phyloP scores from a whole-genome alignment of 2,888 invertebrate genomes.

The Drosophila picticornis region DNA sequence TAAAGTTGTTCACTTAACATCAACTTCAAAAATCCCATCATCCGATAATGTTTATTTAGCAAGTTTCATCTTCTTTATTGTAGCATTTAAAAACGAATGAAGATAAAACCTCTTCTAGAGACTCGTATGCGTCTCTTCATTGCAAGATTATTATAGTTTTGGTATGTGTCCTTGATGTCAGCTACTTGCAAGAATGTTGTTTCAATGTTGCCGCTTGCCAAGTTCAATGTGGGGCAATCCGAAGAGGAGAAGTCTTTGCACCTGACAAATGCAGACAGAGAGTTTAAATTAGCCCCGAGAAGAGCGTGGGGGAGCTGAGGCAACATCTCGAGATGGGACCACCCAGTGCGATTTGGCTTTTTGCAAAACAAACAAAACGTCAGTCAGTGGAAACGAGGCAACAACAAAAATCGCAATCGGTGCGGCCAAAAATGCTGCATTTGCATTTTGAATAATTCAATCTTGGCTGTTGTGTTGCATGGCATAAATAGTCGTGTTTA shows the following conservation, averaged over 20 bases:
- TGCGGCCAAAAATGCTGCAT: slow-evolving; percentile 55
- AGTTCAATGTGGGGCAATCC: slow-evolving; percentile 38
- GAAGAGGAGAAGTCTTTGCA: slow-evolving; percentile 19
- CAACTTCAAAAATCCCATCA: neutral
- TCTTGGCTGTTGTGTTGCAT: slow-evolving; percentile 29
- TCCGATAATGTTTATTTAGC: no score
- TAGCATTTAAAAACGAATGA: neutral
- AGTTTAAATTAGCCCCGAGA: slow-evolving; percentile 19
- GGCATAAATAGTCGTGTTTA: slow-evolving; percentile 77
- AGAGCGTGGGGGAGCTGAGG: slow-evolving; percentile 3
- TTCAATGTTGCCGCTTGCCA: slow-evolving; percentile 25
- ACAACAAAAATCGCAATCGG: slow-evolving; percentile 20
- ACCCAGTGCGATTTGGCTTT: slow-evolving; percentile 74
- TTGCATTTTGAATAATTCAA: slow-evolving; percentile 70
- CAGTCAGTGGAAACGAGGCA: slow-evolving; percentile 67
- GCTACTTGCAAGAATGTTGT: neutral
- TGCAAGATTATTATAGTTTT: neutral
- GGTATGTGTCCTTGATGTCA: slow-evolving; percentile 39
- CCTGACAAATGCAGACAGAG: slow-evolving; percentile 42
- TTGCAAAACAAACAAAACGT: slow-evolving; percentile 81
- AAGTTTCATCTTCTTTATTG: no score
- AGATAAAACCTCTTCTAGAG: neutral
- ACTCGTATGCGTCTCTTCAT: neutral
- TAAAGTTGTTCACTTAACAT: neutral
- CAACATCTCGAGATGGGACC: slow-evolving; percentile 44